A percentile compares a stretch with the other conserved stretches of the same genome.
Conservation (phyloP, 92 coral and sea anemone species). For the Paragorgia papillata region DNA sequence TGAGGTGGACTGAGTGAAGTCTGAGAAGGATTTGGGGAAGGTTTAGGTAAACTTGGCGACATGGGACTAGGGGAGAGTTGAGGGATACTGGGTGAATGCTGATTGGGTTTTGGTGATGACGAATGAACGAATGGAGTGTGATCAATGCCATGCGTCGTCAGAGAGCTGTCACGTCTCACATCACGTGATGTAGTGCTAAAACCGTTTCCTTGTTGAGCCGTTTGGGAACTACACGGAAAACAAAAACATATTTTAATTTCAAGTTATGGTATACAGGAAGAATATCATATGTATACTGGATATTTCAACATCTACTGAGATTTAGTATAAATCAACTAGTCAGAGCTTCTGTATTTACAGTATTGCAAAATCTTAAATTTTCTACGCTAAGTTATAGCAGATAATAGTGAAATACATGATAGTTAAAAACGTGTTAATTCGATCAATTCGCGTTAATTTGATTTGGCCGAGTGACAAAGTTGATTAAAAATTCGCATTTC, state of each 20-base stretch:
- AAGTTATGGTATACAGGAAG: no score
- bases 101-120: background rate
- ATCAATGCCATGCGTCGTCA: background rate
- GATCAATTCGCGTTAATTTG: no score
- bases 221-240: background rate
- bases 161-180: slow-evolving; percentile 5
- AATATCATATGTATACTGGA: no score
- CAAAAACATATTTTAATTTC: background rate
- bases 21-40: slow-evolving; percentile 33
- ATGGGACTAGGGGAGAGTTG: slow-evolving; percentile 25
- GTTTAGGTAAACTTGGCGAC: slow-evolving; percentile 23
- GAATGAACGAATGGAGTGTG: background rate
- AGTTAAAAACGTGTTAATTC: no score
- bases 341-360: no score
- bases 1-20: slow-evolving; percentile 37
- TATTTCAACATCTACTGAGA: no score
- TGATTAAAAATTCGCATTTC: no score
- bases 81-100: background rate
- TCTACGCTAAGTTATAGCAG: no score
- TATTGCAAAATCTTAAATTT: no score
- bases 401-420: no score
- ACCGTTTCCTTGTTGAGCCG: background rate
- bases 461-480: no score
- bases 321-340: no score
- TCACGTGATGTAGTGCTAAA: background rate